A percentile compares a stretch with the other conserved stretches of the same genome.
Conservation (phyloP, 2,797 vertebrate genomes). For the Cyprinella venusta region DNA sequence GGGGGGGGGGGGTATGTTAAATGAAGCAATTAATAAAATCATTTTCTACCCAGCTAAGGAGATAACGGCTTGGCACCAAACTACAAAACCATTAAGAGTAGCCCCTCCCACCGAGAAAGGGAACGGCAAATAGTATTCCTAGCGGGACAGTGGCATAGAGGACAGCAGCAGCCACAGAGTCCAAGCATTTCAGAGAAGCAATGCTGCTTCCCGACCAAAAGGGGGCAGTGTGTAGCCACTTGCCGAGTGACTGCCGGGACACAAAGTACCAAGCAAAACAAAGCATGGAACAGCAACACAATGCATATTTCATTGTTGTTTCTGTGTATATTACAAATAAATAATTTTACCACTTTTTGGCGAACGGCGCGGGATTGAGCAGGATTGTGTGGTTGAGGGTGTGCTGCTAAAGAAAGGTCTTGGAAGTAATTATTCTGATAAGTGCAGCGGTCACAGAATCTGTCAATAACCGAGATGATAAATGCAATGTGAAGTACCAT, state of each 20-base stretch:
- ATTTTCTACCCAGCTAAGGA: conserved; percentile 85
- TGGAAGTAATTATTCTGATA: conserved; percentile 34
- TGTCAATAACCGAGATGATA: background rate
- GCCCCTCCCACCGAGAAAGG: conserved; percentile 62
- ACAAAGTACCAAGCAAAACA: conserved; percentile 57
- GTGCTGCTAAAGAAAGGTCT: background rate
- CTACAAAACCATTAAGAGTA: conserved; percentile 76
- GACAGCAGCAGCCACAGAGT: conserved; percentile 36
- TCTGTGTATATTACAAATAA: conserved; percentile 26
- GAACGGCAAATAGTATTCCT: conserved; percentile 61
- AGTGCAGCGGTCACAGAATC: conserved; percentile 12
- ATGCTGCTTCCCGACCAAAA: conserved; percentile 63
- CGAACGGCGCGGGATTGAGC: background rate
- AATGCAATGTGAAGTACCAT: conserved; percentile 1
- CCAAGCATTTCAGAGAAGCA: conserved; percentile 15
- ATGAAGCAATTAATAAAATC: conserved; percentile 88
- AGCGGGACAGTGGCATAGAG: conserved; percentile 59
- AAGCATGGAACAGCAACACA: conserved; percentile 45
- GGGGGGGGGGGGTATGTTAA: conserved; percentile 68
- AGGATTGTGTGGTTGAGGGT: background rate
- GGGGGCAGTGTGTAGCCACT: conserved; percentile 79
- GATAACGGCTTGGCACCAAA: conserved; percentile 82
- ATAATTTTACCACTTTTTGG: conserved; percentile 31
- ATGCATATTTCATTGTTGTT: conserved; percentile 56
- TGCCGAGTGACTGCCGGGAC: conserved; percentile 55